phyloP scores from a whole-genome alignment of 2,797 vertebrate species.

The Galagoides demidoff region DNA sequence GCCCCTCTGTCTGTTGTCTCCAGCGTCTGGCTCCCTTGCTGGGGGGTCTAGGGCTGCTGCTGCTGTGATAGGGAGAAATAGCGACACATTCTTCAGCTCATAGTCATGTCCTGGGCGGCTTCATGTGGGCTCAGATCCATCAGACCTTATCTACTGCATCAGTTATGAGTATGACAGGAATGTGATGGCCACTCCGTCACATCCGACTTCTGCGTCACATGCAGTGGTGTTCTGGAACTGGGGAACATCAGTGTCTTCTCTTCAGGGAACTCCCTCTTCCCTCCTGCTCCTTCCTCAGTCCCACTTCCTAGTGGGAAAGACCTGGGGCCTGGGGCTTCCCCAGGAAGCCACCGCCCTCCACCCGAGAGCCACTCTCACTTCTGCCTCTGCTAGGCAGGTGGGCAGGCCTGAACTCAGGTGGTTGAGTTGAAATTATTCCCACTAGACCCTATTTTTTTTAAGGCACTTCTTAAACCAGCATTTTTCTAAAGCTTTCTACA shows the following conservation, averaged over 20 bases:
- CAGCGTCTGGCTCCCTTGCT: neutral
- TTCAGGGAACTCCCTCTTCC: neutral
- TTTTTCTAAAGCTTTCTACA: neutral
- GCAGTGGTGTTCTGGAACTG: neutral
- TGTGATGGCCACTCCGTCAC: no score
- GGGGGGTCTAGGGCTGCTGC: neutral
- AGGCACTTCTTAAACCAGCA: neutral
- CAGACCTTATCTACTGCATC: neutral
- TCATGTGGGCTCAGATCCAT: neutral
- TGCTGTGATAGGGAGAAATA: fast-evolving
- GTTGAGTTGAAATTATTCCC: neutral
- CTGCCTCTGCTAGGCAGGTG: neutral
- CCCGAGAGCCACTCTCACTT: neutral
- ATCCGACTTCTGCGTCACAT: no score
- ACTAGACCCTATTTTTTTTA: neutral
- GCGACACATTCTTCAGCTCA: fast-evolving
- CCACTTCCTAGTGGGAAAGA: neutral
- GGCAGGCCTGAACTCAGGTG: neutral
- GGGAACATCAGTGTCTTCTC: neutral
- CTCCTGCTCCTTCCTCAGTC: neutral
- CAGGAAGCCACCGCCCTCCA: fast-evolving
- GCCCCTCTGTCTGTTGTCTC: neutral
- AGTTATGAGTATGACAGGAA: neutral
- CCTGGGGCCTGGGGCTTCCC: neutral
- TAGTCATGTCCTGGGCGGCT: neutral